phyloP scores from a whole-genome alignment of 1,140 invertebrate genomes.

The Sinonovacula constricta region DNA sequence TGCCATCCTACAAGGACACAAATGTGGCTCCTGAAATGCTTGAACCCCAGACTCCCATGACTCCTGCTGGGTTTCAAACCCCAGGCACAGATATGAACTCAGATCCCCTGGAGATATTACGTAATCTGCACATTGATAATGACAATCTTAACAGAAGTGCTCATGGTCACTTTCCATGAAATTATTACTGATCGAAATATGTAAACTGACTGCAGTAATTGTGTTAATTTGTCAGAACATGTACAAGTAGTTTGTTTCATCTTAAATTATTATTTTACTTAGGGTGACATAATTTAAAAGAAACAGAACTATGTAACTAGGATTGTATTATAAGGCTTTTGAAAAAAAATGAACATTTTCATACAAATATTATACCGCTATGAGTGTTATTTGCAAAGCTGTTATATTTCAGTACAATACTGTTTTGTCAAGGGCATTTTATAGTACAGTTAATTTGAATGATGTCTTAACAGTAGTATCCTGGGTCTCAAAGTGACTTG shows the following conservation, averaged over 20 bases:
- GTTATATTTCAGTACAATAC: too few relatives aligned
- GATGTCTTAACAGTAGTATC: too few relatives aligned
- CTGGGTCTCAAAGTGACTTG: too few relatives aligned
- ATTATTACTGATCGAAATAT: background rate
- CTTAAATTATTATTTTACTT: background rate
- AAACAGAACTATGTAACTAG: too few relatives aligned
- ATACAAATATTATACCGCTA: too few relatives aligned
- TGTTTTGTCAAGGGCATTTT: too few relatives aligned
- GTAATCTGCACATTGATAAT: conserved; percentile 73
- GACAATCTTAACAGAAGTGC: conserved; percentile 47
- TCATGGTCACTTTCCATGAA: conserved; percentile 38
- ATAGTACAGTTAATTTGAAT: too few relatives aligned
- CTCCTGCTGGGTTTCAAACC: conserved; percentile 71
- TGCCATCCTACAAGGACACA: conserved; percentile 44
- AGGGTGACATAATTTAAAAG: background rate
- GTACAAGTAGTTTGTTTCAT: background rate
- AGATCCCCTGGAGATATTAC: conserved; percentile 72
- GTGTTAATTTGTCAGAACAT: background rate
- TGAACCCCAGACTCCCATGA: conserved; percentile 72
- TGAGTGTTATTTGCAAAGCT: too few relatives aligned
- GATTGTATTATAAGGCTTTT: too few relatives aligned
- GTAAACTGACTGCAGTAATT: background rate
- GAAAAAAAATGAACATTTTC: too few relatives aligned
- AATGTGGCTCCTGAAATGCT: conserved; percentile 52
- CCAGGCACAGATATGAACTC: conserved; percentile 66